These are phyloP conservation scores for Actinernus sp. DNA, from an alignment of 92 coral and sea anemone genomes.

Conservation along the genomic window DNA sequence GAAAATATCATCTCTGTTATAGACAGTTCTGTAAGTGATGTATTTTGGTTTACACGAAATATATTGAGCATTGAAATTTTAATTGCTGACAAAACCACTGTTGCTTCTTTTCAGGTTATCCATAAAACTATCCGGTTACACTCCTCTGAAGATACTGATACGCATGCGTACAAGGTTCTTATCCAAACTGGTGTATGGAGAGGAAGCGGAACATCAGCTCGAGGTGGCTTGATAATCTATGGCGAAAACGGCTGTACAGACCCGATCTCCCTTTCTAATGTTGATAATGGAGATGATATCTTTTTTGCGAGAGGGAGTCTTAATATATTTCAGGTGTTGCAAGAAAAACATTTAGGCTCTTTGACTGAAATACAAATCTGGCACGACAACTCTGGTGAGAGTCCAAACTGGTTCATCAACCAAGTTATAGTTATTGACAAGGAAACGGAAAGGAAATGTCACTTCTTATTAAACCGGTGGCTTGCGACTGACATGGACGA, in stretches of 20 bases:
- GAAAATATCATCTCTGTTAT: no score
- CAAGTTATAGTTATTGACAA: constrained; percentile 66
- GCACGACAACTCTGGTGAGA: constrained; percentile 85
- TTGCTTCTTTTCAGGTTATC: constrained; percentile 5
- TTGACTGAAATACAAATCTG: constrained; percentile 76
- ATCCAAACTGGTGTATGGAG: constrained; percentile 87
- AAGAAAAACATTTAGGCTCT: constrained; percentile 68
- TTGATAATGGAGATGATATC: constrained; percentile 6
- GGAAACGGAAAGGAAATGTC: constrained; percentile 45
- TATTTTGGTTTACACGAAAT: background rate
- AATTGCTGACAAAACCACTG: no score
- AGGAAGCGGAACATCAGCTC: constrained; percentile 86
- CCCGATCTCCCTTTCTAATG: constrained; percentile 63
- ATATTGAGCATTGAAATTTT: background rate
- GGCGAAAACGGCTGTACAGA: constrained; percentile 76
- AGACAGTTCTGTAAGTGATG: no score
- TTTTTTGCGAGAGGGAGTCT: constrained; percentile 83
- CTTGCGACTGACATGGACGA: constrained; percentile 78
- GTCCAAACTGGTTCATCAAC: constrained; percentile 85
- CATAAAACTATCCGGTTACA: constrained; percentile 21
- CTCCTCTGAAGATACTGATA: background rate
- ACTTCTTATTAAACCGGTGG: constrained; percentile 84
- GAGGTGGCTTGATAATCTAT: constrained; percentile 71
- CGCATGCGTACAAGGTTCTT: constrained; percentile 23
- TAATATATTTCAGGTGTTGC: constrained; percentile 70